Conservation (phyloP, 2,797 vertebrate species). For the Sebastiscus tertius region DNA sequence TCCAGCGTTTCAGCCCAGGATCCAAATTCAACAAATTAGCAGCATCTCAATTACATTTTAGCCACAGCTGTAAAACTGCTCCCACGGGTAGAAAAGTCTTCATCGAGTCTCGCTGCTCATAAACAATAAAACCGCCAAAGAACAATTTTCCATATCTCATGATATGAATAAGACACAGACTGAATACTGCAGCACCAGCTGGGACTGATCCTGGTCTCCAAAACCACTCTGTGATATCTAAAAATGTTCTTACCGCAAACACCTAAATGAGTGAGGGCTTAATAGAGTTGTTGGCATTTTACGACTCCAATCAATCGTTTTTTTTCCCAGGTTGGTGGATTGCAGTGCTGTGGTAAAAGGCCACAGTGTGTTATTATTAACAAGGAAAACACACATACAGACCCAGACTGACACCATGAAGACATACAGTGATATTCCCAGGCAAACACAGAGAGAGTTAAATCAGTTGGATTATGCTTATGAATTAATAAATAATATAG, state of each 20-base stretch:
- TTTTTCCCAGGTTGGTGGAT: background rate
- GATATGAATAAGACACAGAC: background rate
- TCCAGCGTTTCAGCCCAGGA: background rate
- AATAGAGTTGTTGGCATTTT: conserved; percentile 22
- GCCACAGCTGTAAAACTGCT: conserved; percentile 5
- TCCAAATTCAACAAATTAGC: conserved; percentile 27
- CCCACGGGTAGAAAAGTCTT: background rate
- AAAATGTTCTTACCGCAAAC: conserved; percentile 4
- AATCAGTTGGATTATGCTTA: background rate
- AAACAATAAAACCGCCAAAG: background rate
- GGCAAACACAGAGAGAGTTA: background rate
- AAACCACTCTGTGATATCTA: background rate
- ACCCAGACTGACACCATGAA: background rate
- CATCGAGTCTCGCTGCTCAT: background rate
- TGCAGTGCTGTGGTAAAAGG: background rate
- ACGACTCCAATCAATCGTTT: background rate
- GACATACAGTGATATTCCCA: background rate
- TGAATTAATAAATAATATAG: background rate
- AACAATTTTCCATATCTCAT: conserved; percentile 1
- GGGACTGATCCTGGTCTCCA: background rate
- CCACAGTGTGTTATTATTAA: conserved; percentile 15
- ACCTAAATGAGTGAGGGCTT: background rate
- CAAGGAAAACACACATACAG: background rate
- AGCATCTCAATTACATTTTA: conserved; percentile 1
- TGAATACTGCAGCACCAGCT: conserved; percentile 14